Percentiles rank a stretch among this genome's conserved stretches.
These are phyloP conservation scores for Drosophila nannoptera DNA, from an alignment of 1,140 invertebrate species.

Conservation along the genomic window DNA sequence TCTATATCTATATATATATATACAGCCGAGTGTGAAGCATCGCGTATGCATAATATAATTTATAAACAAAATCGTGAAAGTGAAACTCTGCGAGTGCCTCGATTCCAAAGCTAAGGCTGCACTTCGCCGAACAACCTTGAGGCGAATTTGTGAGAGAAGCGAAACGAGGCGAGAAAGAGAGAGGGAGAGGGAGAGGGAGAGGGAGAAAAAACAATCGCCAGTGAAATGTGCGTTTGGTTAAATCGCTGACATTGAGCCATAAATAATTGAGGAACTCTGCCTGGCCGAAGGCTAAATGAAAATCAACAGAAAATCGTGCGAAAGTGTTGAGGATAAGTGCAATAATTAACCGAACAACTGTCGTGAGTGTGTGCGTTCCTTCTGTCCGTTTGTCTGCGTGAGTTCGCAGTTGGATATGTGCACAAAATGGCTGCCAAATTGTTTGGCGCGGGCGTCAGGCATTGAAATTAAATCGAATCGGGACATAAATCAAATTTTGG, in stretches of 20 bases:
- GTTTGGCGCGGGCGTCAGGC: constrained; percentile 21
- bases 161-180: background rate
- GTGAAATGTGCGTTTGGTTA: constrained; percentile 10
- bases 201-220: constrained; percentile 12
- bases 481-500: constrained; percentile 37
- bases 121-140: constrained; percentile 55
- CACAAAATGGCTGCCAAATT: background rate
- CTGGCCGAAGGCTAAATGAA: constrained; percentile 24
- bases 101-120: constrained; percentile 44
- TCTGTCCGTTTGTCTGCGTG: no score
- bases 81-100: background rate
- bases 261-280: constrained; percentile 17
- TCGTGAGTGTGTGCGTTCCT: no score
- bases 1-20: background rate
- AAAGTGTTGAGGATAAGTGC: background rate
- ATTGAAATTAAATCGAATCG: constrained; percentile 53
- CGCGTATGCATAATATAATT: background rate
- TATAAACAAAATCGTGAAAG: constrained; percentile 2
- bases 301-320: constrained; percentile 2
- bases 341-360: no score
- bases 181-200: background rate
- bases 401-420: no score
- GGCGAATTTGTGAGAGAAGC: constrained; percentile 45
- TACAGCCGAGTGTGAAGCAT: background rate
- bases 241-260: constrained; percentile 28